These are phyloP conservation scores for Pseudopodoces humilis DNA, from an alignment of 2,113 vertebrate genomes.

Conservation along the genomic window DNA sequence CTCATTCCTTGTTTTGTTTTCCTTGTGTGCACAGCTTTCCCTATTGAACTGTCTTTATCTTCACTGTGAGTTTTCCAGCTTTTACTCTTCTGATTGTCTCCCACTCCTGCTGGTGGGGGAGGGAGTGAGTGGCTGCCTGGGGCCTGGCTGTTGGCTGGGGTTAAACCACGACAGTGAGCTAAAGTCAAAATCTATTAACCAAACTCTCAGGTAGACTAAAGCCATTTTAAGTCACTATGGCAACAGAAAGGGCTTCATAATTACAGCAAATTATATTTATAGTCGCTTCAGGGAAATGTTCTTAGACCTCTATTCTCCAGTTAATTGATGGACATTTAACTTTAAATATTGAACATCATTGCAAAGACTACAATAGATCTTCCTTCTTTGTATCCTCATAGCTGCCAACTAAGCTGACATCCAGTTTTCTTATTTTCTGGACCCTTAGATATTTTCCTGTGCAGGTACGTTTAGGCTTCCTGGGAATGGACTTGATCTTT, in stretches of 20 bases:
- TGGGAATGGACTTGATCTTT: background rate
- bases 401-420: background rate
- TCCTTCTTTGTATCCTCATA: background rate
- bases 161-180: background rate
- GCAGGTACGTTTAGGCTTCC: background rate
- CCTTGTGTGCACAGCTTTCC: background rate
- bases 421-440: background rate
- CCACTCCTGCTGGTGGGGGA: background rate
- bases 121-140: background rate
- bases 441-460: background rate
- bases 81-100: background rate
- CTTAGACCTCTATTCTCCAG: background rate
- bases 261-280: slow-evolving; percentile 16
- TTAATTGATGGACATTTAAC: background rate
- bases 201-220: background rate
- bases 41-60: background rate
- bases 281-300: background rate
- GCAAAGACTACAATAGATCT: background rate
- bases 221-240: background rate
- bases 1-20: background rate
- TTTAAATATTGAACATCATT: background rate
- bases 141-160: background rate
- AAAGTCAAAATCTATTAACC: background rate
- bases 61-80: background rate
- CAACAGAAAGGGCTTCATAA: slow-evolving; percentile 9